These are phyloP conservation scores for Acrobasis consociella DNA, from an alignment of 2,888 invertebrate species.

Conservation along the genomic window DNA sequence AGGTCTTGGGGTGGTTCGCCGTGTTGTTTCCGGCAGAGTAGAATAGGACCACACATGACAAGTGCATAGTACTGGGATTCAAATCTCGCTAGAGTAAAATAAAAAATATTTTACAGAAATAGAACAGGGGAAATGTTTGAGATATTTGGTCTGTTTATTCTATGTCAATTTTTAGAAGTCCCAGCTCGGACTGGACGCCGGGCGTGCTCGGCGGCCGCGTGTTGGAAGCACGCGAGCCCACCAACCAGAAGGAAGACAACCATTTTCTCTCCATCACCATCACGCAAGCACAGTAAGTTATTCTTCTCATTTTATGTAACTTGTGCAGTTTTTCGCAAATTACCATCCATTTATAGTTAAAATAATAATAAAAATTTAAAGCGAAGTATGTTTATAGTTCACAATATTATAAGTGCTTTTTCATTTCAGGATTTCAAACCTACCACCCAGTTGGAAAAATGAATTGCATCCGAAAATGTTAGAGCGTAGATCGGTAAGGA, in stretches of 20 bases:
- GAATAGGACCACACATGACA: too few relatives aligned
- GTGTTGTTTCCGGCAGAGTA: too few relatives aligned
- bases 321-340: too few relatives aligned
- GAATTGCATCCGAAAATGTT: slow-evolving; percentile 65
- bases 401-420: slow-evolving; percentile 6
- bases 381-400: too few relatives aligned
- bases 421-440: slow-evolving; percentile 55
- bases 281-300: slow-evolving; percentile 65
- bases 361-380: too few relatives aligned
- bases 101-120: too few relatives aligned
- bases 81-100: too few relatives aligned
- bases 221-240: slow-evolving; percentile 61
- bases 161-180: slow-evolving; percentile 34
- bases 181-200: slow-evolving; percentile 74
- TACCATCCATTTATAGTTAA: too few relatives aligned
- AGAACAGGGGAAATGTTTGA: too few relatives aligned
- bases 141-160: too few relatives aligned
- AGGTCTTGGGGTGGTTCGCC: too few relatives aligned
- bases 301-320: neutral
- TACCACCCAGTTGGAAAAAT: slow-evolving; percentile 68
- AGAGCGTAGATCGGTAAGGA: slow-evolving; percentile 53
- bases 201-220: slow-evolving; percentile 63
- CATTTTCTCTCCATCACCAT: slow-evolving; percentile 62
- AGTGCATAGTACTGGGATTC: too few relatives aligned
- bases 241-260: slow-evolving; percentile 53